phyloP scores from a whole-genome alignment of 2,888 invertebrate species.

The Sipha maydis region DNA sequence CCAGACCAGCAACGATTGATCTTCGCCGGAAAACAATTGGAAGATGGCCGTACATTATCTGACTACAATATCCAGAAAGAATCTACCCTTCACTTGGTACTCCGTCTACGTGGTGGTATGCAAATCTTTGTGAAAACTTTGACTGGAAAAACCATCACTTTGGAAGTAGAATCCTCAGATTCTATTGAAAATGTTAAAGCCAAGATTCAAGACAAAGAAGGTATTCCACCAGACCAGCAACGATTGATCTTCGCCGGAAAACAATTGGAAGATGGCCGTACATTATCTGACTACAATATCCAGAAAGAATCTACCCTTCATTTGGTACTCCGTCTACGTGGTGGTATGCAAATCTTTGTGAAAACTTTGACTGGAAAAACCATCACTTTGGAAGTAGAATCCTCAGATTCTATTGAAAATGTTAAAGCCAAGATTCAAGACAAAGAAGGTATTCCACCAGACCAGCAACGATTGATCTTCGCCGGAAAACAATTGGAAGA shows the following conservation, averaged over 20 bases:
- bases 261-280: constrained; percentile 74
- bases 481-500: constrained; percentile 75
- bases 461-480: constrained; percentile 73
- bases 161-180: constrained; percentile 72
- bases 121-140: constrained; percentile 80
- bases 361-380: constrained; percentile 70
- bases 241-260: constrained; percentile 73
- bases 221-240: constrained; percentile 73
- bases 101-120: constrained; percentile 76
- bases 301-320: constrained; percentile 73
- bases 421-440: constrained; percentile 73
- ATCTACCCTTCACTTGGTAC: constrained; percentile 70
- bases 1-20: constrained; percentile 74
- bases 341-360: constrained; percentile 88
- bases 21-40: constrained; percentile 74
- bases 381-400: constrained; percentile 69
- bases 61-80: constrained; percentile 76
- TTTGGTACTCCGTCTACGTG: constrained; percentile 70
- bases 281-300: constrained; percentile 74
- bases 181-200: constrained; percentile 74
- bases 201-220: constrained; percentile 72
- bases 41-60: constrained; percentile 73
- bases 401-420: constrained; percentile 75
- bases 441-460: constrained; percentile 73
- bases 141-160: constrained; percentile 69